phyloP scores from a whole-genome alignment of 2,888 invertebrate species.

The Drosophila sordidula region DNA sequence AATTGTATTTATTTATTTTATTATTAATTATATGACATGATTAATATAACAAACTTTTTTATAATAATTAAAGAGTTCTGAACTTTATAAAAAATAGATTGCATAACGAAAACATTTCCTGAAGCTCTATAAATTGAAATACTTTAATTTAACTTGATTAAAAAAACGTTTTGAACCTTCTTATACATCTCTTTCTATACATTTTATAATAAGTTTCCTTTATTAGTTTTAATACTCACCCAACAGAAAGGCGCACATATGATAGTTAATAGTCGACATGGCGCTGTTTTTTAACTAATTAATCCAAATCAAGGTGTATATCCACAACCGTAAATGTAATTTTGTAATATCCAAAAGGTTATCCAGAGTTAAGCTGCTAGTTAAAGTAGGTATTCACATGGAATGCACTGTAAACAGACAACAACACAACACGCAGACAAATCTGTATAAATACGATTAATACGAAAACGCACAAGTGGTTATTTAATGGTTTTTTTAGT shows the following conservation, averaged over 20 bases:
- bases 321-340: constrained; percentile 44
- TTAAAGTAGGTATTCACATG: constrained; percentile 70
- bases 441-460: constrained; percentile 55
- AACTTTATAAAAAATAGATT: no score
- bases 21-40: no score
- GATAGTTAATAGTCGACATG: constrained; percentile 68
- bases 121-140: no score
- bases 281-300: constrained; percentile 39
- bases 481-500: constrained; percentile 27
- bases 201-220: neutral
- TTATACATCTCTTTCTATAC: no score
- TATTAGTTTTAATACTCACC: constrained; percentile 68
- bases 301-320: constrained; percentile 58
- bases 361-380: constrained; percentile 72
- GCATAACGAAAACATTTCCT: no score
- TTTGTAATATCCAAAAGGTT: constrained; percentile 55
- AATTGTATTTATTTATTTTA: no score
- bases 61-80: no score
- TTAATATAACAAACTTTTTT: no score
- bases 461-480: constrained; percentile 65
- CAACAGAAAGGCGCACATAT: constrained; percentile 68
- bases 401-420: constrained; percentile 75
- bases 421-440: constrained; percentile 58
- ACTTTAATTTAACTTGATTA: no score
- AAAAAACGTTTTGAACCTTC: no score